Evolutionary conservation across 2,113 vertebrate species (phyloP).

Genomic region (Zapornia atra): DNA sequence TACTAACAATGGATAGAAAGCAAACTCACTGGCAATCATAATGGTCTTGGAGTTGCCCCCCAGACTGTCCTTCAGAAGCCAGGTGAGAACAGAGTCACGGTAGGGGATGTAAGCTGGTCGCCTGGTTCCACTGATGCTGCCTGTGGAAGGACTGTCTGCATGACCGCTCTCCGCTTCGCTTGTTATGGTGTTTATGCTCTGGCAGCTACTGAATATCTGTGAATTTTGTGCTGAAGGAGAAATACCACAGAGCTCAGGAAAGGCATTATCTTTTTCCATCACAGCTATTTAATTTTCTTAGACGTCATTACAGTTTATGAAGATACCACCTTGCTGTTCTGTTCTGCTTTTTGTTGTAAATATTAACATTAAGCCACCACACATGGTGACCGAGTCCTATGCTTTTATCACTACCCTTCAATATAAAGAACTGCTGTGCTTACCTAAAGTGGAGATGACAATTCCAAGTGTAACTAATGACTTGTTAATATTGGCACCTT

Average conservation of each 20-base stretch:
- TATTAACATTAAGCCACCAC: background rate
- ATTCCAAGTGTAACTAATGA: constrained; percentile 96
- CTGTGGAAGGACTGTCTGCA: constrained; percentile 71
- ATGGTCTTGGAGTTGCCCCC: constrained; percentile 98
- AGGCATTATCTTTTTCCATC: background rate
- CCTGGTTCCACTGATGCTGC: constrained; percentile 30
- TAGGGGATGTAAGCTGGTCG: constrained; percentile 92
- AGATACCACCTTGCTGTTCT: background rate
- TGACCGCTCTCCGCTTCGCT: constrained; percentile 84
- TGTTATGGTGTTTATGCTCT: constrained; percentile 87
- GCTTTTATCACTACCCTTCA: background rate
- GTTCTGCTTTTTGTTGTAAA: background rate
- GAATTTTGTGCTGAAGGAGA: constrained; percentile 90
- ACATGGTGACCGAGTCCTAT: rapidly evolving
- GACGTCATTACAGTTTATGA: background rate
- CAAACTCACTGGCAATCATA: constrained; percentile 94
- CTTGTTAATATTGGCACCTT: constrained; percentile 98
- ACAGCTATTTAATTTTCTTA: background rate
- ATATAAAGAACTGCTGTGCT: background rate
- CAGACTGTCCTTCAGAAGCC: constrained; percentile 97
- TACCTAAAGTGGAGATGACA: constrained; percentile 96
- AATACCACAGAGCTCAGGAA: background rate
- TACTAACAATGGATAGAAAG: background rate
- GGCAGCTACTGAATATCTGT: constrained; percentile 92
- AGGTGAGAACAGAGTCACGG: constrained; percentile 95